Evolutionary conservation across 2,888 invertebrate species (phyloP).

Genomic region (Eupithecia centaureata): DNA sequence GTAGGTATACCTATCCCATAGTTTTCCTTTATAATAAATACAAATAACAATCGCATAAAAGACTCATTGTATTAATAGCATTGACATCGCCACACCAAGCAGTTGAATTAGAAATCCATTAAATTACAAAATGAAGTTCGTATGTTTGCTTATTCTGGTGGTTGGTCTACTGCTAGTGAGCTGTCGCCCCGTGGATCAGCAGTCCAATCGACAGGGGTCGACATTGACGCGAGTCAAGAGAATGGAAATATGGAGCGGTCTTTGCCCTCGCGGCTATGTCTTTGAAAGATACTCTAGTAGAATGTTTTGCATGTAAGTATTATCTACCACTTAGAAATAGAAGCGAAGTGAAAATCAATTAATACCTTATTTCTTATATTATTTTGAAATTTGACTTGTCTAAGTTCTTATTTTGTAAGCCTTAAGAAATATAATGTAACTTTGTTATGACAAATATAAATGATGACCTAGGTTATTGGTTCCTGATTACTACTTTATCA

Average conservation of each 20-base stretch:
- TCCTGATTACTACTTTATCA: too few species aligned
- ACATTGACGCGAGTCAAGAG: background rate
- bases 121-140: conserved; percentile 3
- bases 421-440: too few species aligned
- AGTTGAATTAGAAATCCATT: background rate
- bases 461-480: too few species aligned
- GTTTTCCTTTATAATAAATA: too few species aligned
- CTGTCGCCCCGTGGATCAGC: background rate
- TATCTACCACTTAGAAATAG: too few species aligned
- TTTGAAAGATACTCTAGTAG: background rate
- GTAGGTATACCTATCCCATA: too few species aligned
- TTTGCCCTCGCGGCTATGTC: background rate
- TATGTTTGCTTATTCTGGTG: background rate
- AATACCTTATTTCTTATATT: too few species aligned
- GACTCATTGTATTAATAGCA: background rate
- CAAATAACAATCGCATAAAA: background rate
- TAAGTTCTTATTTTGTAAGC: too few species aligned
- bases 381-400: too few species aligned
- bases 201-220: background rate
- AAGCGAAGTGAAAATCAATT: too few species aligned
- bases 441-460: too few species aligned
- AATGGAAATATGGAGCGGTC: background rate
- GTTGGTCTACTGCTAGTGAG: background rate
- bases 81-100: background rate
- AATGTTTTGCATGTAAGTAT: background rate